Conservation (phyloP, 35 echinoderm and acorn worm genomes). For the Ophiothrix spiculata region DNA sequence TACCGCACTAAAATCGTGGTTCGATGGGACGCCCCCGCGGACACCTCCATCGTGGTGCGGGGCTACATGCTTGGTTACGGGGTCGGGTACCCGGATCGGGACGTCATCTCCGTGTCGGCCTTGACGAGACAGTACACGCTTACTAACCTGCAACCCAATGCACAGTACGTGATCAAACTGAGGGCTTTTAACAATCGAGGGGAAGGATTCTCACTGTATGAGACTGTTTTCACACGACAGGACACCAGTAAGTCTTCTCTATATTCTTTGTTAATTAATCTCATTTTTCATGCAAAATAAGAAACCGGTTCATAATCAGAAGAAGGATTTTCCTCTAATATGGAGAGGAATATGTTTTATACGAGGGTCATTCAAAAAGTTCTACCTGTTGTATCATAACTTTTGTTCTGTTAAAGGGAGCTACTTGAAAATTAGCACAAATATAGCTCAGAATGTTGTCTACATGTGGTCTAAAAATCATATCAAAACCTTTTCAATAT, state of each 20-base stretch:
- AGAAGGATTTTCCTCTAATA: too few relatives aligned
- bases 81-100: constrained; percentile 44
- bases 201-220: constrained; percentile 52
- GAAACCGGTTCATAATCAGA: too few relatives aligned
- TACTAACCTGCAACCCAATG: constrained; percentile 41
- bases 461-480: too few relatives aligned
- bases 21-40: constrained; percentile 48
- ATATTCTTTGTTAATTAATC: too few relatives aligned
- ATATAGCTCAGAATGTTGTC: too few relatives aligned
- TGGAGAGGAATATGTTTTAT: too few relatives aligned
- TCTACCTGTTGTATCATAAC: too few relatives aligned
- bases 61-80: constrained; percentile 82
- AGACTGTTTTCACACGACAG: constrained; percentile 37
- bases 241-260: constrained; percentile 26
- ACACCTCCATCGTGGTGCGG: constrained; percentile 37
- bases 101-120: not conserved
- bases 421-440: too few relatives aligned
- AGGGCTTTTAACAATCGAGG: constrained; percentile 73
- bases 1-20: constrained; percentile 59
- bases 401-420: too few relatives aligned
- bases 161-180: constrained; percentile 69
- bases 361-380: too few relatives aligned
- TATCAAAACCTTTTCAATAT: too few relatives aligned
- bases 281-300: too few relatives aligned
- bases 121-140: constrained; percentile 28